phyloP scores from a whole-genome alignment of 2,113 vertebrate species.

The Thomomys bottae region DNA sequence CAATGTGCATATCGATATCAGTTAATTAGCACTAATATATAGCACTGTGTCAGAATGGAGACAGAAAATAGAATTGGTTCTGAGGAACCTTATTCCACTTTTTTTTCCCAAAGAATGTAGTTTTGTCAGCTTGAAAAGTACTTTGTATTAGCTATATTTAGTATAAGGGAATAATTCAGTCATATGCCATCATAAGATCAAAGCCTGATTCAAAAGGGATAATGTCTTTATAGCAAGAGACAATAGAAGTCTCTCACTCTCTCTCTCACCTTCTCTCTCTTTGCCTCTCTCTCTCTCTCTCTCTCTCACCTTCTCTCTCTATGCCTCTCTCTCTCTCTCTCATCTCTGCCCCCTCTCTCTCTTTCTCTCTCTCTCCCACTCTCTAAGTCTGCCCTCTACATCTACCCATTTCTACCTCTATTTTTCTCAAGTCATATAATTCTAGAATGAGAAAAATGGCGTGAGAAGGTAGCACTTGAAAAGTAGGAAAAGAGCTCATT shows the following conservation, averaged over 20 bases:
- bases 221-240: background rate
- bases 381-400: too few species aligned
- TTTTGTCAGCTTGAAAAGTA: too few species aligned
- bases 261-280: too few species aligned
- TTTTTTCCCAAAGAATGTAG: background rate
- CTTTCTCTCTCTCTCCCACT: too few species aligned
- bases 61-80: background rate
- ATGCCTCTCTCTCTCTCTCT: too few species aligned
- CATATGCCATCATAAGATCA: background rate
- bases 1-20: background rate
- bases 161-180: background rate
- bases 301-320: too few species aligned
- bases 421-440: background rate
- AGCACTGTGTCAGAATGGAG: rapidly evolving
- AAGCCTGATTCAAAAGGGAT: background rate
- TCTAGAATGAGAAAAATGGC: background rate
- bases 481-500: background rate
- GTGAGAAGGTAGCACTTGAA: background rate
- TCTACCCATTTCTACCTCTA: too few species aligned
- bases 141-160: background rate
- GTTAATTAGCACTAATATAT: rapidly evolving
- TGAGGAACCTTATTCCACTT: background rate
- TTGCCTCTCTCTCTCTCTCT: too few species aligned
- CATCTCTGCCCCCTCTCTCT: background rate
- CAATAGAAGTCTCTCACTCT: background rate